Conservation (phyloP, 2,113 vertebrate species). For the Chaetodon trifascialis region DNA sequence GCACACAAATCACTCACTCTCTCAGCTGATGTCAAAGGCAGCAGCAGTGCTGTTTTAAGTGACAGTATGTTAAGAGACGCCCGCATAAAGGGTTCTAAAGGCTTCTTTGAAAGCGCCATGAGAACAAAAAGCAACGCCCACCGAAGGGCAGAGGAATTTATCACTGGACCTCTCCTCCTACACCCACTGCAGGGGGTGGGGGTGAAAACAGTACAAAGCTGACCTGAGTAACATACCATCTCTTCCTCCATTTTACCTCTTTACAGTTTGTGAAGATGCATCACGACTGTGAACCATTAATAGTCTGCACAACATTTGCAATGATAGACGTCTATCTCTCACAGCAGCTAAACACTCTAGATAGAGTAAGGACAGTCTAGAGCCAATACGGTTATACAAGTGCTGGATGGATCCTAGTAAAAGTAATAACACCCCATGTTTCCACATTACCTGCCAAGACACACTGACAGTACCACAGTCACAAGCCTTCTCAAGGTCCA, state of each 20-base stretch:
- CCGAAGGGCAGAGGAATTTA: conserved; percentile 48
- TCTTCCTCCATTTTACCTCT: neutral
- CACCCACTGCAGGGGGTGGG: neutral
- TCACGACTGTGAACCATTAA: neutral
- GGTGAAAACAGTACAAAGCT: neutral
- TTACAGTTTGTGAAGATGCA: neutral
- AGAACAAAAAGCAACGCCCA: conserved; percentile 52
- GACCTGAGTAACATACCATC: neutral
- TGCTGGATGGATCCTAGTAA: neutral
- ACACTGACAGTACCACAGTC: neutral
- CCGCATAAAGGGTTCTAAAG: conserved; percentile 46
- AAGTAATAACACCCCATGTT: neutral
- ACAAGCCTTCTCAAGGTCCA: neutral
- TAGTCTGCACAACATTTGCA: neutral
- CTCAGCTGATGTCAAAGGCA: conserved; percentile 58
- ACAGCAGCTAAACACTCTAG: neutral
- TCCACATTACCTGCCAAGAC: neutral
- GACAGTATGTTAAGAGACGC: conserved; percentile 52
- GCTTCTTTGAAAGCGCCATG: conserved; percentile 50
- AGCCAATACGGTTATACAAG: neutral
- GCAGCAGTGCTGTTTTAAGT: conserved; percentile 53
- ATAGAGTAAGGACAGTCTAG: neutral
- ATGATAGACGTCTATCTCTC: neutral
- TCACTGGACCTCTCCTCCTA: neutral
- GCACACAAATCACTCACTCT: conserved; percentile 73